Evolutionary conservation across 1,140 invertebrate genomes (phyloP).

Genomic region (Drosophila ficusphila): DNA sequence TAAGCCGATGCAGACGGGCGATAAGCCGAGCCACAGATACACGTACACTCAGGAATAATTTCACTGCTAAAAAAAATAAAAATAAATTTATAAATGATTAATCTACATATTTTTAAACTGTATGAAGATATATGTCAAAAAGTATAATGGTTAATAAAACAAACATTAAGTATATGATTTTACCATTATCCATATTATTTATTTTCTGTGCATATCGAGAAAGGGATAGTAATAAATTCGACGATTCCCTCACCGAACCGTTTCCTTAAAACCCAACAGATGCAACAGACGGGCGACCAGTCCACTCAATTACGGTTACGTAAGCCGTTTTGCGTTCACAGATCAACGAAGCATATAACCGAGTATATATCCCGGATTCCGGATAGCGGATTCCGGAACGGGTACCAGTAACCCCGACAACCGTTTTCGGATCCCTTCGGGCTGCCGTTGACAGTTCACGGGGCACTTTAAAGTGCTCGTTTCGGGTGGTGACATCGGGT

Average conservation of each 20-base stretch:
- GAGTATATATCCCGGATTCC: conserved; percentile 56
- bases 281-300: conserved; percentile 48
- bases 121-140: too few species aligned
- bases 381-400: conserved; percentile 20
- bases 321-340: conserved; percentile 61
- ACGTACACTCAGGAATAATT: neutral
- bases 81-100: neutral
- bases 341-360: conserved; percentile 76
- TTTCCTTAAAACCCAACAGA: conserved; percentile 65
- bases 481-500: conserved; percentile 30
- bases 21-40: conserved; percentile 31
- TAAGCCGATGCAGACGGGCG: conserved; percentile 61
- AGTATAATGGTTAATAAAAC: too few species aligned
- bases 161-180: too few species aligned
- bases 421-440: conserved; percentile 17
- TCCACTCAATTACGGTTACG: conserved; percentile 65
- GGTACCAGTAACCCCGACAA: conserved; percentile 27
- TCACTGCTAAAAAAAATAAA: neutral
- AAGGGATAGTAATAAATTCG: neutral
- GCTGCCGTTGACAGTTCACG: conserved; percentile 70
- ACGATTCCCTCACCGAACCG: conserved; percentile 3
- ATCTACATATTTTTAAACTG: too few species aligned
- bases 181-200: too few species aligned
- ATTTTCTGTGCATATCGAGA: neutral
- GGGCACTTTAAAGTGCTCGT: conserved; percentile 55